A percentile compares a stretch with the other conserved stretches of the same genome.
Evolutionary conservation across 2,888 invertebrate genomes (phyloP).

Genomic region (Pachymerium ferrugineum): DNA sequence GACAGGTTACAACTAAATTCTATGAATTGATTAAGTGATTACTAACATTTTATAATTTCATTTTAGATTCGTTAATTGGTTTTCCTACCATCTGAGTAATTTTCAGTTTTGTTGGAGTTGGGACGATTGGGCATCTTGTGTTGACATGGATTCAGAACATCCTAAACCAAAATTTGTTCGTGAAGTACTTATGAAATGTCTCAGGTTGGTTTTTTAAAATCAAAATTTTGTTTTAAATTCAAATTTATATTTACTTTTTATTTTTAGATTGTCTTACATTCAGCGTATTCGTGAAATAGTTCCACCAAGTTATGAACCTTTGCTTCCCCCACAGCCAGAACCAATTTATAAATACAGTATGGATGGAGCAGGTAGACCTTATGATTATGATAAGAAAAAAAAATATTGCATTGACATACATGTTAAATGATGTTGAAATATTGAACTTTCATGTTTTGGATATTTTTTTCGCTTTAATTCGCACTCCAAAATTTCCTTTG

Average conservation of each 20-base stretch:
- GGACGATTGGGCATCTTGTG: slow-evolving; percentile 89
- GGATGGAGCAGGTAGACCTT: slow-evolving; percentile 74
- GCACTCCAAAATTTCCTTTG: neutral
- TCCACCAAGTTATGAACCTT: slow-evolving; percentile 74
- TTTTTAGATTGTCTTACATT: slow-evolving; percentile 71
- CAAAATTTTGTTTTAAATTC: neutral
- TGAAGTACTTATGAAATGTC: slow-evolving; percentile 82
- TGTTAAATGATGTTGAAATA: neutral
- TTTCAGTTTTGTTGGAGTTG: slow-evolving; percentile 99
- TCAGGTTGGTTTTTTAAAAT: slow-evolving; percentile 59
- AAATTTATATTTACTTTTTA: neutral
- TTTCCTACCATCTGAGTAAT: slow-evolving; percentile 96
- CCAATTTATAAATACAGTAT: slow-evolving; percentile 85
- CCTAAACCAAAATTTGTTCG: slow-evolving; percentile 91
- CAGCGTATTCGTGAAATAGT: slow-evolving; percentile 88
- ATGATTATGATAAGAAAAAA: neutral
- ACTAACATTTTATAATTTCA: slow-evolving; percentile 18
- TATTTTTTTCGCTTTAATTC: neutral
- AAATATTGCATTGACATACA: neutral
- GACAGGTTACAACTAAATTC: slow-evolving; percentile 62
- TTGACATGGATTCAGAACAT: slow-evolving; percentile 76
- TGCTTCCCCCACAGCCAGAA: slow-evolving; percentile 78
- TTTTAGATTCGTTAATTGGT: slow-evolving; percentile 88
- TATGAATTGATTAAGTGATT: neutral
- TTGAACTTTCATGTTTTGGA: neutral